Percentiles rank a stretch among this genome's conserved stretches.
These are phyloP conservation scores for Apotomis capreana DNA, from an alignment of 2,888 invertebrate species.

Conservation along the genomic window DNA sequence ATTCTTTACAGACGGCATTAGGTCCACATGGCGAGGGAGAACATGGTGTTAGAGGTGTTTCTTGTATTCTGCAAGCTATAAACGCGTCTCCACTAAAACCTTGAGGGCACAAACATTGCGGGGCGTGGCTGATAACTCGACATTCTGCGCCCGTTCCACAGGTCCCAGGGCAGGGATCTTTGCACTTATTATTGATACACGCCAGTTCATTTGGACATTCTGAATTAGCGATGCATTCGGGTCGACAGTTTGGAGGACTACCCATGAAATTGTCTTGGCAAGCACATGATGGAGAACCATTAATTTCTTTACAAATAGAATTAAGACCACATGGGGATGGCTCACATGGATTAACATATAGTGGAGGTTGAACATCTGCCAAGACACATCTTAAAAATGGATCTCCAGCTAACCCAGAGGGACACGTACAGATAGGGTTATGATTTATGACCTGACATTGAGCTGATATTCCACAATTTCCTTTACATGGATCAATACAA, in stretches of 20 bases:
- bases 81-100: conserved; percentile 87
- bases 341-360: conserved; percentile 83
- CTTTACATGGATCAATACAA: conserved; percentile 89
- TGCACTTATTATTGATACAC: conserved; percentile 89
- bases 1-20: conserved; percentile 88
- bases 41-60: conserved; percentile 84
- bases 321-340: conserved; percentile 91
- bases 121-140: conserved; percentile 88
- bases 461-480: conserved; percentile 88
- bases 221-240: conserved; percentile 89
- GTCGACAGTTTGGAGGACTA: conserved; percentile 88
- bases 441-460: conserved; percentile 89
- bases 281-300: conserved; percentile 87
- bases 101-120: conserved; percentile 88
- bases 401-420: conserved; percentile 86
- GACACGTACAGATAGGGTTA: conserved; percentile 88
- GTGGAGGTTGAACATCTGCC: conserved; percentile 64
- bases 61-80: conserved; percentile 76
- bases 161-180: conserved; percentile 88
- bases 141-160: conserved; percentile 89
- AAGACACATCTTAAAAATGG: conserved; percentile 87
- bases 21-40: conserved; percentile 88
- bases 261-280: conserved; percentile 88
- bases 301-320: conserved; percentile 84
- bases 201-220: conserved; percentile 88